A percentile compares a stretch with the other conserved stretches of the same genome.
Conservation (phyloP, 2,888 invertebrate species). For the Acrobasis repandana region DNA sequence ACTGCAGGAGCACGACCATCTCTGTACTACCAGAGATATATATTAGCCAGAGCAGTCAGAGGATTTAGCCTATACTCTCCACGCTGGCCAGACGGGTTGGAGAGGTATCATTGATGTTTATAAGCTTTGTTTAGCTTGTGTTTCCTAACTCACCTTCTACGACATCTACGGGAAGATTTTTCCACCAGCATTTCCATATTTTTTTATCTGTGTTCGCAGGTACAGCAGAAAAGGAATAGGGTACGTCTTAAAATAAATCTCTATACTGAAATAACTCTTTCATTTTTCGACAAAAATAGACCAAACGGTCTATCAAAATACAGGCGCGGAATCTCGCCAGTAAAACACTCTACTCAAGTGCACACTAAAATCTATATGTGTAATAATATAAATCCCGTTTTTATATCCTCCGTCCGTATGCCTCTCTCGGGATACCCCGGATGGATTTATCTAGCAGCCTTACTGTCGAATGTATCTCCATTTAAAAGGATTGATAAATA, state of each 20-base stretch:
- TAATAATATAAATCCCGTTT: slow-evolving; percentile 13
- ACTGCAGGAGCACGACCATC: too few relatives aligned
- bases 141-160: too few relatives aligned
- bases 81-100: too few relatives aligned
- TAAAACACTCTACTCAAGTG: not conserved
- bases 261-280: not conserved
- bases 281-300: not conserved
- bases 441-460: slow-evolving; percentile 9
- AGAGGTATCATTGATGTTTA: too few relatives aligned
- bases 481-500: slow-evolving; percentile 10
- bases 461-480: slow-evolving; percentile 5
- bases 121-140: too few relatives aligned
- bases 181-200: too few relatives aligned
- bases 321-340: not conserved
- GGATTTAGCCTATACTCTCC: too few relatives aligned
- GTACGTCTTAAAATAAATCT: not conserved
- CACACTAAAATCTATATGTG: slow-evolving; percentile 2
- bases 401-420: slow-evolving; percentile 13
- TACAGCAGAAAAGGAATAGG: too few relatives aligned
- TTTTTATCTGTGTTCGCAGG: too few relatives aligned
- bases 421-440: slow-evolving; percentile 11
- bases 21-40: too few relatives aligned
- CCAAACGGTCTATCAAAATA: not conserved
- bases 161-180: too few relatives aligned
- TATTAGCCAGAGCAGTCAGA: too few relatives aligned